Conservation (phyloP, 2,888 invertebrate genomes). For the Candidula unifasciata region DNA sequence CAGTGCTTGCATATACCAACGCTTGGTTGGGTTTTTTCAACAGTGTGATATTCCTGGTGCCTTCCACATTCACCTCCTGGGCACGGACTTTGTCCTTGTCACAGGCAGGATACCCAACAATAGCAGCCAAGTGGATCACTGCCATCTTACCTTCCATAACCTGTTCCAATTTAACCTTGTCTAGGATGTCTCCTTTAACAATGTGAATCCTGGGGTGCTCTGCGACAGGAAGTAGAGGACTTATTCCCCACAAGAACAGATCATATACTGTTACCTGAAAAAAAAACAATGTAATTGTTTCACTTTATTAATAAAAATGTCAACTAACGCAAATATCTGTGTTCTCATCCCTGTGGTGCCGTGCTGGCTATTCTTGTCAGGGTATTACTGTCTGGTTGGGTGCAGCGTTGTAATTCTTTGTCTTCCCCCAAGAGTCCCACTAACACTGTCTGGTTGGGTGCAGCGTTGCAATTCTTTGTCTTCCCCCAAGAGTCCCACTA, state of each 20-base stretch:
- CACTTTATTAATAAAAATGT: background rate
- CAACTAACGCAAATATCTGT: no score
- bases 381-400: no score
- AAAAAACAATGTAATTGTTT: background rate
- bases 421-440: no score
- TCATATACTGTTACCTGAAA: slow-evolving; percentile 74
- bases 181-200: slow-evolving; percentile 71
- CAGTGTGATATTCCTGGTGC: slow-evolving; percentile 69
- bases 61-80: slow-evolving; percentile 70
- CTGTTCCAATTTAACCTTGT: slow-evolving; percentile 63
- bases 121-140: slow-evolving; percentile 77
- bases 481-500: no score
- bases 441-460: no score
- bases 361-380: no score
- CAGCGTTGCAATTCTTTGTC: no score
- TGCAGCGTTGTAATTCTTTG: no score
- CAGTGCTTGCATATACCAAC: slow-evolving; percentile 76
- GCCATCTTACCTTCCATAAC: slow-evolving; percentile 67
- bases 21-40: slow-evolving; percentile 70
- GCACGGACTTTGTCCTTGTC: slow-evolving; percentile 74
- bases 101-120: slow-evolving; percentile 78
- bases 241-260: slow-evolving; percentile 73
- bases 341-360: no score
- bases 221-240: slow-evolving; percentile 68
- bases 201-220: slow-evolving; percentile 63